Evolutionary conservation across 2,797 vertebrate genomes (phyloP), one percentile per base, ranked within the genome.

Genomic region (Rhynchotus rufescens): DNA sequence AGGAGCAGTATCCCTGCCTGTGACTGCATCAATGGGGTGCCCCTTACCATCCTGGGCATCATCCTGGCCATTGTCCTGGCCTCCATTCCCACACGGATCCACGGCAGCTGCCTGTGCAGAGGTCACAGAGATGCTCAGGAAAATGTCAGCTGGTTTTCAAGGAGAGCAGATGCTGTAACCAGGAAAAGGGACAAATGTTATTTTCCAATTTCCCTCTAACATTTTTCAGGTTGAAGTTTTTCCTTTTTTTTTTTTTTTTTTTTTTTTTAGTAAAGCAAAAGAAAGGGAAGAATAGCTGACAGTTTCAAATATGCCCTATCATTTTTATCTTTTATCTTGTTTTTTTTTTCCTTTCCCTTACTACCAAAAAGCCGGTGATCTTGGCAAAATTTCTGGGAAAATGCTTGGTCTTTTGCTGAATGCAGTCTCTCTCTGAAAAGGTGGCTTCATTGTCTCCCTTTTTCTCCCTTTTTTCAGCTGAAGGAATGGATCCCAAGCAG

Each of bases 141-240:
- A 67, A 73, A 25, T 4, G 22, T 56, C 71, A 42, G 42, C 6
- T 81, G 69, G 42, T 73, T 75, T 6, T 3, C 10, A 52, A 64
- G 61, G 67, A 72, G 76, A 88, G 79, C 84, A 89, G 77, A 61
- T 83, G 77, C 77, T 77, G 73, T 69, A 89, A 88, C 87, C n/a
- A 3, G 84, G 61, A 60, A 86, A 79, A 76, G 15, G 56, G 56
- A 60, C 52, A 94, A 94, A 93, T 52, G 72, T 76, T 82, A 84
- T 95, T 94, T 91, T 92, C 66, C 91, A 86, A 67, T 94, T 95
- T 92, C 92, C 38, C 57, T 80, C 65, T 86, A 78, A 71, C 79
- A 44, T 77, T 94, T 94, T 67, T 74, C 75, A 86, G 81, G 57
- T 4, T 60, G 0, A 36, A 64, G 73, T 66, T 81, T 81, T 79